Evolutionary conservation across 1,140 invertebrate genomes (phyloP), one percentile per base, ranked within the genome.

Genomic region (Polyergus mexicanus): DNA sequence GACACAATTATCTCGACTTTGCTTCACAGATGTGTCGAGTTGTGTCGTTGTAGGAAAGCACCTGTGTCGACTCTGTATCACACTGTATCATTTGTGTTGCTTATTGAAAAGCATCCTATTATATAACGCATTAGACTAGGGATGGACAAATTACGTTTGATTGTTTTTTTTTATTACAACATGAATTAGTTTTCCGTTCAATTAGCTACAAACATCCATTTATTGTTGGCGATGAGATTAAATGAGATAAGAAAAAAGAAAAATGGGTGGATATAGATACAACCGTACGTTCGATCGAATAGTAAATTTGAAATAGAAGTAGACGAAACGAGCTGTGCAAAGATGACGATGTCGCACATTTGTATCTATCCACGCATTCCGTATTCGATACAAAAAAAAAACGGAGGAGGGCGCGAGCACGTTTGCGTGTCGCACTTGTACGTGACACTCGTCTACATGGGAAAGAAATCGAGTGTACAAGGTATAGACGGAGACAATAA

Each of bases 301-400:
- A 16, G 13, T 51, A n/a, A 68, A 78, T 78, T 13, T 41, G 25
- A 65, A 62, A n/a, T 22, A 22, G 11, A 54, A 47, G 7, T 25
- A n/a, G 13, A 13, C 7, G 65, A 41, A 71, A 69, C 22, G 22
- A 44, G 16, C 16, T 22, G 3, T 6, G 78, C 54, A 16, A 13
- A 16, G 25, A 62, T 22, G 51, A 41, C 66, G 28, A 32, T 80
- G 51, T 81, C 78, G 44, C 19, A 56, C 54, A 72, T 72, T 81
- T 72, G 38, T 81, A 72, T 81, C 68, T 35, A 72, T 60, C 54
- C 56, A 38, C 78, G 35, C 41, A 54, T 56, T 22, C n/a, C 78
- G 66, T 81, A 47, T 16, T 47, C 22, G 25, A 71, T 1, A 11
- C 11, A 47, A 47, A 13, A 47, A 47, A 47, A 47, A 3, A 5